Evolutionary conservation across 2,113 vertebrate genomes (phyloP), one percentile per base, ranked within the genome.

Genomic region (Otus sunia): DNA sequence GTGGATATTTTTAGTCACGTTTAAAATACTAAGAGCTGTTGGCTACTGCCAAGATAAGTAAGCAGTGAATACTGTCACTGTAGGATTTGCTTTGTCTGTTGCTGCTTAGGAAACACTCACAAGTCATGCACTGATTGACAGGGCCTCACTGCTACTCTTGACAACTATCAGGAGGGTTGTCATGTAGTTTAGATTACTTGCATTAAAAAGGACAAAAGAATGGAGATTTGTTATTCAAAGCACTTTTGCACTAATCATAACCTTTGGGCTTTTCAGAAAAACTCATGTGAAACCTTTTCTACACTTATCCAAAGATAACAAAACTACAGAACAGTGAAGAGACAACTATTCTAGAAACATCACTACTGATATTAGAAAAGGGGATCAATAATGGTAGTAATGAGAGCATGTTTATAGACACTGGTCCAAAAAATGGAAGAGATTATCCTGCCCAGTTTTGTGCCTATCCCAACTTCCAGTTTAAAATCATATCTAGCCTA

Each of bases 21-120:
- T 96, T 95, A 92, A 95, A 96, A 95, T 95, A 88, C 60, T 85
- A 85, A 78, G 34, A 78, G 56, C 69, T 97, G 75, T 90, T 94
- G 91, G 78, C 45, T 83, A 76, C 68, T 82, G 76, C 81, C 53
- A 95, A 93, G 69, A 94, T 88, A 94, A 88, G 74, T 71, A 95
- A 95, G 80, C 67, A 87, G 32, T 85, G 52, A 90, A 88, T 93
- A 64, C 60, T 92, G 71, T 96, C 85, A 92, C 75, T 88, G 56
- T 32, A 73, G 82, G 47, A 37, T 91, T 97, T 96, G 84, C 88
- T 84, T 59, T 88, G 56, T 74, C 63, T 96, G 60, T 25, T 94
- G 75, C 55, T 94, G 88, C 74, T 93, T 75, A 87, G 83, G 89
- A 74, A 96, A 87, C 60, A 59, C 37, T 88, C 87, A 72, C 62